Evolutionary conservation across 2,888 invertebrate species (phyloP), one percentile per base, ranked within the genome.

Genomic region (Labia minor): DNA sequence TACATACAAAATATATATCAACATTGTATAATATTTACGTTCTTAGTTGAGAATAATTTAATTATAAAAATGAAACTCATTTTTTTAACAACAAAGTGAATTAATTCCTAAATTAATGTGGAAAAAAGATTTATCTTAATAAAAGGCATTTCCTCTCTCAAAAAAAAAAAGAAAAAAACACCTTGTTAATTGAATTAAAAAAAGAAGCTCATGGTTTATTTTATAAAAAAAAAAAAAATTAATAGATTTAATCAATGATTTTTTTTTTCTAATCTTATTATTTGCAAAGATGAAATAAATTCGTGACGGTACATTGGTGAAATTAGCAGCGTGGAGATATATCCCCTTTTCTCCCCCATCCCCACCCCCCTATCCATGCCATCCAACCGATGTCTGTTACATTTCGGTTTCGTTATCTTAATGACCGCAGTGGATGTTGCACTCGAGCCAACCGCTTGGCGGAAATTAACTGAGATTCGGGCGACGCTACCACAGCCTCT

Each of bases 361-460:
- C 49, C 49, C 49, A 11, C 16, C 16, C 14, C 49, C n/a, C 2
- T n/a, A n/a, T n/a, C n/a, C n/a, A n/a, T n/a, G 6, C 49, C 49
- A 4, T 3, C 16, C 16, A 8, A 4, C n/a, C 2, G 2, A 3
- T 16, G n/a, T 49, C 49, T 49, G 49, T 14, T 49, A 49, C 49
- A 49, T 49, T 49, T 49, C 49, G 49, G 49, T 49, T 49, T 49
- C 49, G 49, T 49, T 49, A 49, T 49, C 49, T 49, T 49, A 49
- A 49, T 49, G 49, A 49, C 49, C 49, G 49, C 49, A 49, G 49
- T 49, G 49, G 49, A 49, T 49, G 49, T 49, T 49, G 49, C 49
- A 14, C 49, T 49, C 14, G 49, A 49, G 49, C 49, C 49, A 49
- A 49, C 49, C 49, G 16, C 49, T 49, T 10, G 49, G 49, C 49